phyloP scores from a whole-genome alignment of 2,797 vertebrate genomes.

The Anas bernieri region DNA sequence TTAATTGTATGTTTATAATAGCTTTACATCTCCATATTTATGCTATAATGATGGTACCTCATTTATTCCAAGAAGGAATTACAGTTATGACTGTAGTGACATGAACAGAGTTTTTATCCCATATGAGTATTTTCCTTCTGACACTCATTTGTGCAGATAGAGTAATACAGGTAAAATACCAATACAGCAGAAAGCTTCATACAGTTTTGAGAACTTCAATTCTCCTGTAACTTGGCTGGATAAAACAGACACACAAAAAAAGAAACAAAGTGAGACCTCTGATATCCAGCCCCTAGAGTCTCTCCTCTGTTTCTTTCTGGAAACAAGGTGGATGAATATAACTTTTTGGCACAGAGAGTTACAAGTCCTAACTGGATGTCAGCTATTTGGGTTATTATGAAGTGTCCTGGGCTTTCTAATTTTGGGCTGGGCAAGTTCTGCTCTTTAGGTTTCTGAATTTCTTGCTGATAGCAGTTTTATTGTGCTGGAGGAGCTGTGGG shows the following conservation, averaged over 20 bases:
- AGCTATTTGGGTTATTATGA: neutral
- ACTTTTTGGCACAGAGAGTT: neutral
- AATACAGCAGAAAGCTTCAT: neutral
- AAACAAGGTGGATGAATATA: neutral
- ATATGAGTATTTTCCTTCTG: neutral
- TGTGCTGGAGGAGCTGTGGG: neutral
- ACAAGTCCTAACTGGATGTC: neutral
- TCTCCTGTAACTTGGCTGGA: neutral
- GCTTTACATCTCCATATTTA: neutral
- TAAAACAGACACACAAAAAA: neutral
- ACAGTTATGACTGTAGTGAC: rapidly evolving
- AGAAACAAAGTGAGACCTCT: neutral
- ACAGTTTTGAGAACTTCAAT: neutral
- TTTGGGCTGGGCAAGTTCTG: neutral
- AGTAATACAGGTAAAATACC: neutral
- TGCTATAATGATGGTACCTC: neutral
- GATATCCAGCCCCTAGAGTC: neutral
- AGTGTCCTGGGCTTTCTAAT: neutral
- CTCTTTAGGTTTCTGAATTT: neutral
- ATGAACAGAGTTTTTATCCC: neutral
- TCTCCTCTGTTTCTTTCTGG: slow-evolving; percentile 6
- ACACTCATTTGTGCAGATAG: neutral
- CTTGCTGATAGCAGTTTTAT: neutral
- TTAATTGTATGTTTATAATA: neutral
- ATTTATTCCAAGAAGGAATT: neutral